A percentile compares a stretch with the other conserved stretches of the same genome.
These are phyloP conservation scores for Poeciliopsis presidionis DNA, from an alignment of 2,797 vertebrate species.

Conservation along the genomic window DNA sequence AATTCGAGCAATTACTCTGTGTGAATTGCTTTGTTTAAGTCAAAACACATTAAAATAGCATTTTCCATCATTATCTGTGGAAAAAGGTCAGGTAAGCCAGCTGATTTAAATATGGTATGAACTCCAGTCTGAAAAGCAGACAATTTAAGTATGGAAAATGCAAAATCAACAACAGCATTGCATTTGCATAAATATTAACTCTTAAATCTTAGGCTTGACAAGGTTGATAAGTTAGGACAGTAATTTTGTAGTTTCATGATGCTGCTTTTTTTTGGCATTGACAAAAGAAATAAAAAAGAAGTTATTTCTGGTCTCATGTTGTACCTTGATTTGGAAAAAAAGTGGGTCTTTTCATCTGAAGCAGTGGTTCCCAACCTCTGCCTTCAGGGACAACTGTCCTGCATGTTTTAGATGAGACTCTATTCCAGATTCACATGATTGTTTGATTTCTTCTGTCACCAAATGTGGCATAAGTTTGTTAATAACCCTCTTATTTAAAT, in stretches of 20 bases:
- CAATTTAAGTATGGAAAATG: neutral
- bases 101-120: neutral
- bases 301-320: neutral
- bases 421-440: no score
- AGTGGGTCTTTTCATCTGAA: neutral
- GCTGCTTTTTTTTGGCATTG: neutral
- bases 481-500: no score
- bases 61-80: neutral
- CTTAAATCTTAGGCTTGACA: neutral
- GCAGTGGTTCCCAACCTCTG: no score
- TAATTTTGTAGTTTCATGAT: neutral
- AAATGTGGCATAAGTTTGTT: no score
- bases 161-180: neutral
- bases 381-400: no score
- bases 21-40: neutral
- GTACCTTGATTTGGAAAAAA: neutral
- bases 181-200: neutral
- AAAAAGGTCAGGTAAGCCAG: neutral
- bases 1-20: neutral
- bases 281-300: neutral
- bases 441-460: no score
- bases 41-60: neutral
- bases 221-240: neutral
- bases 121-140: neutral
- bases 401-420: no score